Evolutionary conservation across 2,888 invertebrate genomes (phyloP), one percentile per base, ranked within the genome.

Genomic region (Epicampocera succincta): DNA sequence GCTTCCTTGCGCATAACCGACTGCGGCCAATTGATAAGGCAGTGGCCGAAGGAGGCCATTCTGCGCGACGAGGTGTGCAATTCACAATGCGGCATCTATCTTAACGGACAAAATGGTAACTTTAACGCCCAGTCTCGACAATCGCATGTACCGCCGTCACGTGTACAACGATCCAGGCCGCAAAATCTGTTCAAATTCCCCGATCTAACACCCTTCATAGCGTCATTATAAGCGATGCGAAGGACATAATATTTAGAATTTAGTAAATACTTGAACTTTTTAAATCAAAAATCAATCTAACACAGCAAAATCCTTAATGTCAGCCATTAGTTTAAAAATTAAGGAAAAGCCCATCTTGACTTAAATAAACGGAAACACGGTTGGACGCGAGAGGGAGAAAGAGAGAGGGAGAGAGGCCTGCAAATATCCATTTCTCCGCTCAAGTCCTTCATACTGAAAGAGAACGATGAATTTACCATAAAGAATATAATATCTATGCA

Each of bases 1-100:
- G 96, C 97, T 2, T 97, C 97, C 0, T 92, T 97, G 9, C 94
- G 96, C 85, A 95, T 97, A 81, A 96, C 96, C 0, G 97, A 97
- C 91, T 97, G 97, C 90, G 94, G 94, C 15, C 95, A 96, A 86
- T 92, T 97, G 40, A 92, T 96, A 66, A 93, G 95, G 80, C 96
- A 97, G 90, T 96, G 96, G 93, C 94, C 96, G 68, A 93, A 95
- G 72, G 96, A 97, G 38, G 95, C 95, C 0, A 95, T 97, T 50
- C 90, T 95, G 21, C 93, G 95, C 2, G 98, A 98, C 88, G 96
- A 96, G 89, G 96, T 97, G 13, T 98, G 98, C 91, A 95, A 96
- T 17, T 96, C 97, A 3, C 97, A 98, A 91, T 98, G 98, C 89
- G 96, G 96, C 50, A 95, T 95, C 86, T 92, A 95, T 13, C 91